Evolutionary conservation across 2,797 vertebrate species (phyloP), one percentile per base, ranked within the genome.

Genomic region (Scleropages formosus): DNA sequence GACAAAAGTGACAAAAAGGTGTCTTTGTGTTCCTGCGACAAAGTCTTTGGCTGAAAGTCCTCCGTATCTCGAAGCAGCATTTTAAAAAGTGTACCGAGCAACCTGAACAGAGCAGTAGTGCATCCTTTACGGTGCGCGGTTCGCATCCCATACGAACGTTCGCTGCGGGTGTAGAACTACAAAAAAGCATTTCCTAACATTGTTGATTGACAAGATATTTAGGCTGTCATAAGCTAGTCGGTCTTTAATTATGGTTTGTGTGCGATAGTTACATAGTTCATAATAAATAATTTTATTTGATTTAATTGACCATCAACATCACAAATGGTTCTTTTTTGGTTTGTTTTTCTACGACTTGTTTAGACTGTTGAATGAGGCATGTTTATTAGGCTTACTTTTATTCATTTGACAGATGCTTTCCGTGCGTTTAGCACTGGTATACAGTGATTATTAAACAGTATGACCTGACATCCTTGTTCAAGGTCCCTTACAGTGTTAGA

Each of bases 171-270:
- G 2, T 56, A 9, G 53, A 56, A 12, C 53, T 12, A 56, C 10
- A 10, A 18, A 46, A 31, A 60, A 26, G 70, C 12, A 22, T 59
- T 4, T 31, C 53, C 27, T 59, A 72, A n/a, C 51, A 11, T 44
- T 59, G 27, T 67, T 47, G 27, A 51, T 20, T 1, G 24, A 68
- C 31, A 39, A 31, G 51, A 75, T 9, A 22, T 46, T 67, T 75
- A n/a, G 12, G 39, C 15, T 75, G 27, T 4, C n/a, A 56, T 59
- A 56, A 66, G 58, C 44, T 68, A 39, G 63, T 63, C 63, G 27
- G 13, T 20, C 8, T 31, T 64, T 16, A n/a, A n/a, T 46, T n/a
- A 39, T 39, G 39, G 31, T 39, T 39, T 39, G 2, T 39, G 31
- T 39, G 31, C 39, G 31, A 39, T n/a, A n/a, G n/a, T 39, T 39